These are phyloP conservation scores for Columba livia DNA, from an alignment of 2,113 vertebrate genomes.

Conservation along the genomic window DNA sequence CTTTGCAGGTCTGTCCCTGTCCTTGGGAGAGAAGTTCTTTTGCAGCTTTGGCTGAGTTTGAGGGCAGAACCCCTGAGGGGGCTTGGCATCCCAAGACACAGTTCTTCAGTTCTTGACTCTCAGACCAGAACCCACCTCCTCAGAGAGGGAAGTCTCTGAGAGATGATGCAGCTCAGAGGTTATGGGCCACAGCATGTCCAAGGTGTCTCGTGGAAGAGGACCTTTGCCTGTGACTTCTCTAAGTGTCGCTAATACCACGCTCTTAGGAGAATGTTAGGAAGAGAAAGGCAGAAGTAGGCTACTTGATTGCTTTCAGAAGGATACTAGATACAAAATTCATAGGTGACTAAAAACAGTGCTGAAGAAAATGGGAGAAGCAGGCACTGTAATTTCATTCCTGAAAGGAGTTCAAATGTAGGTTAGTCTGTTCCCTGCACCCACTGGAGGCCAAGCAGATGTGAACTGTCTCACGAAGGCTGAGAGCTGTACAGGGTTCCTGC, in stretches of 20 bases:
- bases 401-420: background rate
- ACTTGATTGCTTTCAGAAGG: background rate
- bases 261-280: background rate
- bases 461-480: background rate
- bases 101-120: background rate
- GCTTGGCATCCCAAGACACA: background rate
- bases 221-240: background rate
- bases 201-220: background rate
- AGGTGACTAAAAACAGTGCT: background rate
- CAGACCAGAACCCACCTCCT: background rate
- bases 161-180: background rate
- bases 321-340: background rate
- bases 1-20: background rate
- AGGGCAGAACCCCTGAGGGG: background rate
- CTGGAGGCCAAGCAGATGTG: accelerated
- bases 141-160: background rate
- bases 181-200: background rate
- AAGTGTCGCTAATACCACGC: background rate
- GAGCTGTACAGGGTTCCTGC: background rate
- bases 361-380: background rate
- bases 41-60: background rate
- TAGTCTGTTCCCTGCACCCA: background rate
- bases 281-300: background rate
- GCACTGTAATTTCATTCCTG: background rate
- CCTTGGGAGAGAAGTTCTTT: background rate